These are phyloP conservation scores for Aplochiton taeniatus DNA, from an alignment of 2,797 vertebrate species.

Conservation along the genomic window DNA sequence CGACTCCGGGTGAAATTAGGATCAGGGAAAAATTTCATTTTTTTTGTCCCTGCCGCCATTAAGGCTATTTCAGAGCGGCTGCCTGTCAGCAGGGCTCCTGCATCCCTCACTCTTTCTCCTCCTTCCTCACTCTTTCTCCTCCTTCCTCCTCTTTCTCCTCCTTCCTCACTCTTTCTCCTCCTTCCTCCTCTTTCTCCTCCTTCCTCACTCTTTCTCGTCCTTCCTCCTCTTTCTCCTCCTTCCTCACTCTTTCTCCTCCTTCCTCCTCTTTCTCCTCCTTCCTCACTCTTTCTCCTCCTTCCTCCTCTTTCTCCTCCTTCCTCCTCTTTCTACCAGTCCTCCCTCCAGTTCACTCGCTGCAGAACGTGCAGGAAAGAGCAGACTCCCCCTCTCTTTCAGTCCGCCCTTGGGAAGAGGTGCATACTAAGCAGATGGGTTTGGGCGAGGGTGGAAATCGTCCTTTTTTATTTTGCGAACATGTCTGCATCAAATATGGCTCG, in stretches of 20 bases:
- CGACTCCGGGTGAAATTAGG: constrained; percentile 62
- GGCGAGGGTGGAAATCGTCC: constrained; percentile 10
- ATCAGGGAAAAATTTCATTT: constrained; percentile 33
- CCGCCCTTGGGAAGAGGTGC: constrained; percentile 44
- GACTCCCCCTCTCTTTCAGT: constrained; percentile 42
- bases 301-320: constrained; percentile 40
- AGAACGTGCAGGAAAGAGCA: constrained; percentile 35
- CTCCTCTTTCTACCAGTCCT: constrained; percentile 48
- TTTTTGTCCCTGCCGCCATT: constrained; percentile 29
- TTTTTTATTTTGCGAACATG: constrained; percentile 6
- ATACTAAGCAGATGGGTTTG: constrained; percentile 40
- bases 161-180: constrained; percentile 53
- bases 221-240: constrained; percentile 57
- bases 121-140: constrained; percentile 41
- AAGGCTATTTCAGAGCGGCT: constrained; percentile 59
- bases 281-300: constrained; percentile 53
- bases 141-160: too few relatives aligned
- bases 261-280: too few relatives aligned
- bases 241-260: constrained; percentile 54
- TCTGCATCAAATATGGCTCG: constrained; percentile 5
- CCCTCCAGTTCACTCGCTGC: constrained; percentile 51
- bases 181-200: constrained; percentile 37
- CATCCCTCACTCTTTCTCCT: constrained; percentile 53
- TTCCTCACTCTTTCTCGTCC: constrained; percentile 48
- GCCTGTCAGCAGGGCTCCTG: constrained; percentile 61